Base-by-base conservation (phyloP, 2,888 invertebrate genomes). In the Drosophila acutilabella region DNA sequence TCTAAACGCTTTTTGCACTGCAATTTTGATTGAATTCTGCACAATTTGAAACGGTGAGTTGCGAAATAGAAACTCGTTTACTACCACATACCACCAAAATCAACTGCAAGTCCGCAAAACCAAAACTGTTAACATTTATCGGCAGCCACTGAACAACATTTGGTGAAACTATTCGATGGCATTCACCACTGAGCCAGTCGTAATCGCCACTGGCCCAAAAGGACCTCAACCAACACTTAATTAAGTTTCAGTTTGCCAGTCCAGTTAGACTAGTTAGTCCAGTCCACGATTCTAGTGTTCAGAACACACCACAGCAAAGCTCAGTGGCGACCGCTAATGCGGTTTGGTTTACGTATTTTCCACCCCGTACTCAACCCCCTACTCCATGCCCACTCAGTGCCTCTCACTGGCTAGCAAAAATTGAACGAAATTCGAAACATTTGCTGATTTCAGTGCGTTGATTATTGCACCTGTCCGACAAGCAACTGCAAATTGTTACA, bases 161-260 rank as follows among this genome's bases (percentile, higher is more conserved):
- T 69, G 68, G 50, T 38, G 36, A 44, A 57, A 57, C 23, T 14
- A 40, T 51, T 51, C 44, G 30, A 13, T 26, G 38, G 45, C 36
- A 16, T 4, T 45, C 23, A 45, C 26, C 26, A 23, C 33, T 54
- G 45, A 50, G 61, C 61, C 58, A 56, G 30, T 13, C 36, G 36
- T 36, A 36, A 13, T 36, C 36, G 36, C 13, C 36, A 36, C 38
- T 54, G 45, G 54, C 64, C 65, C 58, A 56, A 48, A 65, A 65
- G 62, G 70, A 58, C 64, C 60, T 61, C 60, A 45, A 59, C 71
- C 59, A 57, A 68, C 73, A 81, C 85, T 82, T 82, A 85, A 82
- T 82, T 82, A 85, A 85, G 86, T 80, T 81, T 75, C 85, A 68
- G 72, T 72, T 57, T 64, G 60, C 59, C 72, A 64, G 62, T 30